A percentile compares a stretch with the other conserved stretches of the same genome.
Conservation (phyloP, 1,140 invertebrate species). For the Tribolium castaneum region DNA sequence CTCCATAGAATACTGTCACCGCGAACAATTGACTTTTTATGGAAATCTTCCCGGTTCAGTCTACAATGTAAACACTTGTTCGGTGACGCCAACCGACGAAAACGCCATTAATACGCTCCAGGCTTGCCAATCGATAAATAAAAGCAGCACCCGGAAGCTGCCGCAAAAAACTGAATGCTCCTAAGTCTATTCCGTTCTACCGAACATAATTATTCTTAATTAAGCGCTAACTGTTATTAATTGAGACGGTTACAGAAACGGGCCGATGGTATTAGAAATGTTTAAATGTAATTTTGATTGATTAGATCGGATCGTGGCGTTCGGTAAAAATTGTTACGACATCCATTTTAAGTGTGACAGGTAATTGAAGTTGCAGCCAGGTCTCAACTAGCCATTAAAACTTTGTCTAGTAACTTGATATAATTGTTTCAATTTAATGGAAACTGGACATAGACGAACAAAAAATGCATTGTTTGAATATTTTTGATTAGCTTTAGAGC, state of each 20-base stretch:
- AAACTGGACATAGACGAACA: neutral
- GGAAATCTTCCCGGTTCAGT: conserved; percentile 34
- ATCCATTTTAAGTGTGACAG: conserved; percentile 16
- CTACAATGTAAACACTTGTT: conserved; percentile 34
- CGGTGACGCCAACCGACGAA: conserved; percentile 22
- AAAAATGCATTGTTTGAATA: neutral
- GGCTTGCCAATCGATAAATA: conserved; percentile 27
- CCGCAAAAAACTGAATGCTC: conserved; percentile 18
- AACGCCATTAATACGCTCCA: conserved; percentile 29
- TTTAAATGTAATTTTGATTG: conserved; percentile 20
- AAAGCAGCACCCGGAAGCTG: neutral
- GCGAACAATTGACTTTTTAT: conserved; percentile 40
- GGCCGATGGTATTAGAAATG: neutral
- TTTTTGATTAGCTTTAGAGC: neutral
- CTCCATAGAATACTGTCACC: conserved; percentile 30
- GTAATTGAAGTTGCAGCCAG: conserved; percentile 16
- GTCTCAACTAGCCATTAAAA: conserved; percentile 14
- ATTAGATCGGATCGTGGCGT: neutral
- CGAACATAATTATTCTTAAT: conserved; percentile 52
- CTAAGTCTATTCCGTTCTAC: conserved; percentile 9
- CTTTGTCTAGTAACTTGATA: conserved; percentile 1
- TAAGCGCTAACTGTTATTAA: conserved; percentile 53
- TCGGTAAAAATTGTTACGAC: conserved; percentile 23
- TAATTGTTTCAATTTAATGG: neutral
- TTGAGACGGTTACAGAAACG: conserved; percentile 33